A percentile compares a stretch with the other conserved stretches of the same genome.
These are phyloP conservation scores for Pseudonaja textilis DNA, from an alignment of 2,113 vertebrate species.

Conservation along the genomic window DNA sequence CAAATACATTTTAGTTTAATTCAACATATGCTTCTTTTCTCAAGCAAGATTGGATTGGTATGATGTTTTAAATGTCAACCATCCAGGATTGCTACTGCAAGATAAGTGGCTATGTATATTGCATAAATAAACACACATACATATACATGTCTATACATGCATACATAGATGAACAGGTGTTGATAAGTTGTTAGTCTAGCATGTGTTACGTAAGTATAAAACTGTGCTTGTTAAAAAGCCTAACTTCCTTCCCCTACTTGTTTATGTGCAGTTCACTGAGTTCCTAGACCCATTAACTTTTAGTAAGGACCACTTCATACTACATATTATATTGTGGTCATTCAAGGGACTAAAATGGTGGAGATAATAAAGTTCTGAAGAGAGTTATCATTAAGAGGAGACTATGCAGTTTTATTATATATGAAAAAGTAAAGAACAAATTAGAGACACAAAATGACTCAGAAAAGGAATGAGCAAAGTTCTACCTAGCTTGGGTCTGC, in stretches of 20 bases:
- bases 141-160: background rate
- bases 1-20: background rate
- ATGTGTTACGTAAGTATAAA: background rate
- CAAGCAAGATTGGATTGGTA: background rate
- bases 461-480: background rate
- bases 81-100: background rate
- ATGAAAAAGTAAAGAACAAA: background rate
- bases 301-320: constrained; percentile 1
- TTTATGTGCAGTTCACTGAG: background rate
- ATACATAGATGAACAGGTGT: background rate
- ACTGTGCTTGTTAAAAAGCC: background rate
- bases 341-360: constrained; percentile 31
- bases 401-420: background rate
- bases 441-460: background rate
- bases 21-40: background rate
- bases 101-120: background rate
- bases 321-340: background rate
- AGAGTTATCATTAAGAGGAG: background rate
- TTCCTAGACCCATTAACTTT: constrained; percentile 2
- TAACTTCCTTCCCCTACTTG: background rate
- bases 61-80: background rate
- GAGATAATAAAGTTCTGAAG: constrained; percentile 13
- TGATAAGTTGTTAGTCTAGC: constrained; percentile 6
- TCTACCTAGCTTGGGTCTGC: background rate
- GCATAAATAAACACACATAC: background rate